Conservation (phyloP, 1,140 invertebrate genomes). For the Eulimnadia texana region DNA sequence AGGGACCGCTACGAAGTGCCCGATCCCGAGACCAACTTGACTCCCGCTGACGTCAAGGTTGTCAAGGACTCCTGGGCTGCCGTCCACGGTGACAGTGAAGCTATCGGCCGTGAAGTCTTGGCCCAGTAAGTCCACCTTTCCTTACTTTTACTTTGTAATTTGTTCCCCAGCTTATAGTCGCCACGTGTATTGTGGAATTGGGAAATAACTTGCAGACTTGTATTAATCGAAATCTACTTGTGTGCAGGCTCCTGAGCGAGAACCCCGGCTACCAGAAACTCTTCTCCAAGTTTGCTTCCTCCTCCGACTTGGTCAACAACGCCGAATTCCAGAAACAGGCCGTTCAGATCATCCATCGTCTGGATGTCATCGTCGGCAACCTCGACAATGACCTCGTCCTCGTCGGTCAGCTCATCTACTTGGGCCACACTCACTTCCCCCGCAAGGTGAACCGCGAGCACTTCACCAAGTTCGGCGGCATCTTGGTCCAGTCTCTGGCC, state of each 20-base stretch:
- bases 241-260: constrained; percentile 43
- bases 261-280: constrained; percentile 42
- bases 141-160: background rate
- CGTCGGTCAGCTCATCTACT: too few relatives aligned
- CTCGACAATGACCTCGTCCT: too few relatives aligned
- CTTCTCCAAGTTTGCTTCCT: constrained; percentile 29
- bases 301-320: background rate
- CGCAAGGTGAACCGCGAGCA: too few relatives aligned
- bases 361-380: too few relatives aligned
- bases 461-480: too few relatives aligned
- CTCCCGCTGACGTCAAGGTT: constrained; percentile 31
- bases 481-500: too few relatives aligned
- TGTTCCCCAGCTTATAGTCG: background rate
- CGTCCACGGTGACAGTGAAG: constrained; percentile 32
- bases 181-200: background rate
- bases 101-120: constrained; percentile 35
- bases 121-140: constrained; percentile 30
- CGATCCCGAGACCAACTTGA: constrained; percentile 33
- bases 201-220: too few relatives aligned
- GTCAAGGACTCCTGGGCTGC: constrained; percentile 36
- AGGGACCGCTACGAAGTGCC: constrained; percentile 4
- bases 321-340: constrained; percentile 4
- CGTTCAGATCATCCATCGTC: too few relatives aligned
- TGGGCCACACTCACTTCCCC: too few relatives aligned
- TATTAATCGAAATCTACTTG: too few relatives aligned